phyloP scores from a whole-genome alignment of 2,888 invertebrate genomes.

The Keiferia lycopersicella region DNA sequence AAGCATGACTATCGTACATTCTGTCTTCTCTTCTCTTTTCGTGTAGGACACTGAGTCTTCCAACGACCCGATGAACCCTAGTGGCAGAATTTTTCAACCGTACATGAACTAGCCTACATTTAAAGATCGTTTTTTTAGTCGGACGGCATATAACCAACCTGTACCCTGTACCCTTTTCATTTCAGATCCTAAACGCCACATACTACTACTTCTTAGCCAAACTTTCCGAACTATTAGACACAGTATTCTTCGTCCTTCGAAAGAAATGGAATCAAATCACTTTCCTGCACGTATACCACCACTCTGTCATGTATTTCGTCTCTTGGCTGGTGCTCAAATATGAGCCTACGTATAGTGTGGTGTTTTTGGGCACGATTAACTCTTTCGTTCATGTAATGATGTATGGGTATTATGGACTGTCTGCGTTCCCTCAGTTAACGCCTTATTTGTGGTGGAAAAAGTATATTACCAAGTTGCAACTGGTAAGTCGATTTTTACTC shows the following conservation, averaged over 20 bases:
- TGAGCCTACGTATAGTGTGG: slow-evolving; percentile 85
- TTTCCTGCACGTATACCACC: slow-evolving; percentile 94
- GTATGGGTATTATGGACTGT: slow-evolving; percentile 88
- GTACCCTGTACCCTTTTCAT: background rate
- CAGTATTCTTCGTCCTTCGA: slow-evolving; percentile 92
- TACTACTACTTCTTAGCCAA: slow-evolving; percentile 88
- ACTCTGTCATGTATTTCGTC: slow-evolving; percentile 85
- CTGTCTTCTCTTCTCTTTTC: too few species aligned
- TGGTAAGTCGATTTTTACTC: slow-evolving; percentile 76
- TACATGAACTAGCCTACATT: too few species aligned
- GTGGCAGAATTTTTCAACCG: too few species aligned
- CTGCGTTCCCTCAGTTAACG: slow-evolving; percentile 84
- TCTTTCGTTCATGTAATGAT: slow-evolving; percentile 88
- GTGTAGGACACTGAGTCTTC: too few species aligned
- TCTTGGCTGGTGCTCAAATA: slow-evolving; percentile 87
- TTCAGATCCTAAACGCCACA: slow-evolving; percentile 45
- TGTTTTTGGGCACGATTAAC: slow-evolving; percentile 85
- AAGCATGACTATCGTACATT: too few species aligned
- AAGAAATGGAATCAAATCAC: slow-evolving; percentile 88
- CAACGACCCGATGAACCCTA: too few species aligned
- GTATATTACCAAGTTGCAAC: slow-evolving; percentile 88
- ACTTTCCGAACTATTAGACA: slow-evolving; percentile 86
- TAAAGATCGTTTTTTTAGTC: too few species aligned
- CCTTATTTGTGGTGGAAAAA: slow-evolving; percentile 92
- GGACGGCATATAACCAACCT: too few species aligned